phyloP scores from a whole-genome alignment of 2,797 vertebrate genomes.

The Carcharodon carcharias region DNA sequence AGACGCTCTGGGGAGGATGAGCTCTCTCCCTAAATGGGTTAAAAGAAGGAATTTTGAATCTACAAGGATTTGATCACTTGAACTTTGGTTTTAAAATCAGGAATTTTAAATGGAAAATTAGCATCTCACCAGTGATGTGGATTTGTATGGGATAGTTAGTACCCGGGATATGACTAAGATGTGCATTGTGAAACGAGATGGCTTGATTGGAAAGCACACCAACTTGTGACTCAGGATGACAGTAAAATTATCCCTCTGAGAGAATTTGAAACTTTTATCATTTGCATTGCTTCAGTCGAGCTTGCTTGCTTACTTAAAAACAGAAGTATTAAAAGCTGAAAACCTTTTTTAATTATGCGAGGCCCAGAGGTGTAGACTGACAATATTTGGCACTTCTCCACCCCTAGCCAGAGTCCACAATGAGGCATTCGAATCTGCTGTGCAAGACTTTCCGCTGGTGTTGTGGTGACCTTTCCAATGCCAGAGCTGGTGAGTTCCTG shows the following conservation, averaged over 20 bases:
- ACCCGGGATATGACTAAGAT: neutral
- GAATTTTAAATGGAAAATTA: neutral
- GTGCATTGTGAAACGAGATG: neutral
- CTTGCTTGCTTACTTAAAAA: neutral
- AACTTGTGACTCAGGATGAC: neutral
- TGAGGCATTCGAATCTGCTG: slow-evolving; percentile 7
- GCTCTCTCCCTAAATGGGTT: neutral
- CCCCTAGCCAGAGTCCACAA: neutral
- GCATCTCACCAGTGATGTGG: neutral
- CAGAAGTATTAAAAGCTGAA: neutral
- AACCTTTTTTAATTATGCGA: neutral
- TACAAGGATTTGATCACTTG: neutral
- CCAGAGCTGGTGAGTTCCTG: neutral
- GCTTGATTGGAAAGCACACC: neutral
- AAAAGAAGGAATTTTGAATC: neutral
- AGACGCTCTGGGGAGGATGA: neutral
- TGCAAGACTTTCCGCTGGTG: neutral
- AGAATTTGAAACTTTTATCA: neutral
- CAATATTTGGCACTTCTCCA: neutral
- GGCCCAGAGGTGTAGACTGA: neutral
- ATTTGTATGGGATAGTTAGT: neutral
- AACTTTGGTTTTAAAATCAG: neutral
- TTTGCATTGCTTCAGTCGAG: neutral
- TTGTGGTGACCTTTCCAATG: neutral
- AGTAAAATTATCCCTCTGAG: neutral